Evolutionary conservation across 2,888 invertebrate genomes (phyloP).

Genomic region (Parapristionchus giblindavisi): DNA sequence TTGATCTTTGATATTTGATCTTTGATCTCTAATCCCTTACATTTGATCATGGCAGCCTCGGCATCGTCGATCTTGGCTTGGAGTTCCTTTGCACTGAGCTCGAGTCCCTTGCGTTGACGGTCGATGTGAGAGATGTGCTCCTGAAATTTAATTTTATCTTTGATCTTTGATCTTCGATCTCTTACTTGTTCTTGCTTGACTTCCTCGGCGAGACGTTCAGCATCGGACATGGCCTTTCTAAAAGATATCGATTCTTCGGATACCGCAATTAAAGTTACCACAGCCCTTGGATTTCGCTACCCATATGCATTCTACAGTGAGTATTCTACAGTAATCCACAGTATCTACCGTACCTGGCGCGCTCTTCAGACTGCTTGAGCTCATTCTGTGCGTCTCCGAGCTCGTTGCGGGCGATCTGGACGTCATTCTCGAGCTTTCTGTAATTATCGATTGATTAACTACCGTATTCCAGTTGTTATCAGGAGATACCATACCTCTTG

Average conservation of each 20-base stretch:
- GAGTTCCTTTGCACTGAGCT: constrained; percentile 96
- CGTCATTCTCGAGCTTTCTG: constrained; percentile 65
- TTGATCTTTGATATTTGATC: background rate
- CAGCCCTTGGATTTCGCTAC: background rate
- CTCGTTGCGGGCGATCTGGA: constrained; percentile 78
- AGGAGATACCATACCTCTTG: constrained; percentile 77
- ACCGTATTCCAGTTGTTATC: background rate
- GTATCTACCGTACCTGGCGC: constrained; percentile 87
- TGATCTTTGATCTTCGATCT: constrained; percentile 17
- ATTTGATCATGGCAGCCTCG: constrained; percentile 85
- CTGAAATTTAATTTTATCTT: constrained; percentile 47
- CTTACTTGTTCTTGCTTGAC: constrained; percentile 77
- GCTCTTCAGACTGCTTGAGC: constrained; percentile 98
- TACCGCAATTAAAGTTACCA: constrained; percentile 6
- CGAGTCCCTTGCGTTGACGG: constrained; percentile 89
- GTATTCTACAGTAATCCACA: background rate
- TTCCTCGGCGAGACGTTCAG: constrained; percentile 96
- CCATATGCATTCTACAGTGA: background rate
- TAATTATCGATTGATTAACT: constrained; percentile 3
- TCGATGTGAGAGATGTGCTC: constrained; percentile 98
- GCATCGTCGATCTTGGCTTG: constrained; percentile 95
- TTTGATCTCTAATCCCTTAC: constrained; percentile 70
- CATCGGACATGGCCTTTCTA: constrained; percentile 90
- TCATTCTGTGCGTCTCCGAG: constrained; percentile 97
- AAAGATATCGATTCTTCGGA: too few relatives aligned